These are phyloP conservation scores for Erannis defoliaria DNA, from an alignment of 2,888 invertebrate species.

Conservation along the genomic window DNA sequence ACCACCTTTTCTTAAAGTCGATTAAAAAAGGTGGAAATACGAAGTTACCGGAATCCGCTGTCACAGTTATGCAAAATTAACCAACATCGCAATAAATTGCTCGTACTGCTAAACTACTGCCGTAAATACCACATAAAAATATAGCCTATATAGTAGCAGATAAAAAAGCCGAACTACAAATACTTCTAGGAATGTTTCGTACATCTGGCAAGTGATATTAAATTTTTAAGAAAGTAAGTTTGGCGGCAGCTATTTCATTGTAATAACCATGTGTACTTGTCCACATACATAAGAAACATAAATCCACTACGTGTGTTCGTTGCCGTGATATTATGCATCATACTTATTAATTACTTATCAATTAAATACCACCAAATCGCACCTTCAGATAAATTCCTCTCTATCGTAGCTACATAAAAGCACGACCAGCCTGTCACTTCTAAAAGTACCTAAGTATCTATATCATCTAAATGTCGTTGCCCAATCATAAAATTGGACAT, in stretches of 20 bases:
- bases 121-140: too few species aligned
- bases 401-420: constrained; percentile 47
- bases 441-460: constrained; percentile 44
- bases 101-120: too few species aligned
- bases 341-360: constrained; percentile 23
- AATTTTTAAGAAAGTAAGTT: constrained; percentile 4
- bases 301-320: constrained; percentile 36
- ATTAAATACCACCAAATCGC: constrained; percentile 44
- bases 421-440: constrained; percentile 50
- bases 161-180: too few species aligned
- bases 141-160: too few species aligned
- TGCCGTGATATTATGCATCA: constrained; percentile 40
- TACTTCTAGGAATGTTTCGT: too few species aligned
- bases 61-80: too few species aligned
- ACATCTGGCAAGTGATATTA: too few species aligned
- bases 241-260: constrained; percentile 9
- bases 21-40: too few species aligned
- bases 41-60: too few species aligned
- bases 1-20: too few species aligned
- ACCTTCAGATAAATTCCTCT: constrained; percentile 49
- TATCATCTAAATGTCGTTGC: constrained; percentile 30
- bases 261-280: not conserved
- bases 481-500: too few species aligned
- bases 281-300: constrained; percentile 4
- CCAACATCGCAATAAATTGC: too few species aligned